phyloP scores from a whole-genome alignment of 1,140 invertebrate genomes.

The Philopotamus ludificatus region DNA sequence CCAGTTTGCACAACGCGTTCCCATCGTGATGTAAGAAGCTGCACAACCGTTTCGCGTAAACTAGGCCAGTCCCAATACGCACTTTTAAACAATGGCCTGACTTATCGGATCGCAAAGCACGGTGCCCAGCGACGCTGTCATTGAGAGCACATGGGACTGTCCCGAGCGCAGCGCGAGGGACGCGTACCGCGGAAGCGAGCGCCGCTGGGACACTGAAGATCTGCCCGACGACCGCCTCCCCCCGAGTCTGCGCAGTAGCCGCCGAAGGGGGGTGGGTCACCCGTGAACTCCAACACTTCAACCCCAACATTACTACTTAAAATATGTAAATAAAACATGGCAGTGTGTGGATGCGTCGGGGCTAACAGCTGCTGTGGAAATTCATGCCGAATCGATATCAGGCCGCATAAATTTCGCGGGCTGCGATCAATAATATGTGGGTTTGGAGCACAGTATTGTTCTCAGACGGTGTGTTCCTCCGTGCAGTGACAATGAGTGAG shows the following conservation, averaged over 20 bases:
- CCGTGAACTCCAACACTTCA: background rate
- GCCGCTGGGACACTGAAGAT: background rate
- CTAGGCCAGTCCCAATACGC: background rate
- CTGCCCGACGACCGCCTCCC: background rate
- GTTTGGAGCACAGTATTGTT: too few species aligned
- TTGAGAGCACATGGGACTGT: background rate
- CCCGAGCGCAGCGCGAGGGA: background rate
- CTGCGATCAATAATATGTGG: too few species aligned
- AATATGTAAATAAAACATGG: background rate
- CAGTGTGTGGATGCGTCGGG: too few species aligned
- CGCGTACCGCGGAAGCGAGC: constrained; percentile 1
- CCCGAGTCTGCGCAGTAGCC: background rate
- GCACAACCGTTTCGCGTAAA: background rate
- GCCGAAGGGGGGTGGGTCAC: background rate
- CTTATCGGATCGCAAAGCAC: background rate
- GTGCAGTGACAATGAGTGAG: too few species aligned
- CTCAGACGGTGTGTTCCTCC: too few species aligned
- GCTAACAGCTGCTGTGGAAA: too few species aligned
- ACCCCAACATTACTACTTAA: background rate
- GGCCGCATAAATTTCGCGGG: too few species aligned
- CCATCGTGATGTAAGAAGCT: background rate
- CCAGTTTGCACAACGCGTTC: too few species aligned
- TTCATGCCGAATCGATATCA: too few species aligned
- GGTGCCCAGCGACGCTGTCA: background rate
- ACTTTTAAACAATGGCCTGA: background rate